These are phyloP conservation scores for Eilema griseolum DNA, from an alignment of 2,888 invertebrate genomes.

Conservation along the genomic window DNA sequence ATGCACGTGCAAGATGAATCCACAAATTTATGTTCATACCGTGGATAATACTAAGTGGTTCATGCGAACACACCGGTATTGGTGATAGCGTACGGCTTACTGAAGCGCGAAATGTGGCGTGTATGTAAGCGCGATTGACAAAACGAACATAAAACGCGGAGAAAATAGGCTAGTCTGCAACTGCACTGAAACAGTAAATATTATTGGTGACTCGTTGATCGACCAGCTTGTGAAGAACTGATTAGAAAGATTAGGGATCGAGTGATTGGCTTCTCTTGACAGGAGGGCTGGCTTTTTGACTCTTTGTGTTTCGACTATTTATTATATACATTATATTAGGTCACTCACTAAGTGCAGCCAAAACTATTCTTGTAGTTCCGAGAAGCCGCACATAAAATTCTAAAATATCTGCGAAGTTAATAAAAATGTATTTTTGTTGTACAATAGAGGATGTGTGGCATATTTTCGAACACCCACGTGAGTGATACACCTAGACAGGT, in stretches of 20 bases:
- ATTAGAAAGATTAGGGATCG: neutral
- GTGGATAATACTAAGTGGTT: too few relatives aligned
- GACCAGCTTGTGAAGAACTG: neutral
- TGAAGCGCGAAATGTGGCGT: constrained; percentile 1
- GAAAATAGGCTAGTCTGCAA: neutral
- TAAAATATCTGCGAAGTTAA: constrained; percentile 21
- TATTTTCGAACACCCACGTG: constrained; percentile 46
- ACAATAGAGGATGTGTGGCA: constrained; percentile 37
- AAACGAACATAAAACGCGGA: neutral
- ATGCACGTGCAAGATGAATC: neutral
- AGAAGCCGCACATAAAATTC: constrained; percentile 15
- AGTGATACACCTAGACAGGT: constrained; percentile 33
- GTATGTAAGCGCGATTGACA: neutral
- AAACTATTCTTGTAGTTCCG: neutral
- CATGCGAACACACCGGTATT: neutral
- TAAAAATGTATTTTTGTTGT: constrained; percentile 35
- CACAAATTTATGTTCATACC: neutral
- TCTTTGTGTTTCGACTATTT: neutral
- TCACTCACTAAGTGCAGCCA: neutral
- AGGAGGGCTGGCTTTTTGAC: neutral
- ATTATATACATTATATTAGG: neutral
- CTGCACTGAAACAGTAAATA: neutral
- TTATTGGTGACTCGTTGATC: neutral
- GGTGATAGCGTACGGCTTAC: neutral
- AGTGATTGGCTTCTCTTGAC: neutral